phyloP scores from a whole-genome alignment of 2,113 vertebrate species.

The Austrofundulus limnaeus region DNA sequence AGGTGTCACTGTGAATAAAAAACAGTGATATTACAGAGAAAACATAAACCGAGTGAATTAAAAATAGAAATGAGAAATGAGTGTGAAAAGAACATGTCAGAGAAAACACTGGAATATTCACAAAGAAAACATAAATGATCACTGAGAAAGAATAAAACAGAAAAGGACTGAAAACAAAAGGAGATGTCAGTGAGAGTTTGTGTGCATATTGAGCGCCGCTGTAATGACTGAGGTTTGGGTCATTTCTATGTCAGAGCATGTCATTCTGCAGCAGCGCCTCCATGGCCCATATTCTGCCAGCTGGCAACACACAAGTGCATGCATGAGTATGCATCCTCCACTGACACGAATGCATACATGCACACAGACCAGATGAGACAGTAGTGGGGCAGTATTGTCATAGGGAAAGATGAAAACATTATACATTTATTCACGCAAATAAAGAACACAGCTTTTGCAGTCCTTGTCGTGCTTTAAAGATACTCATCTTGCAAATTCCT shows the following conservation, averaged over 20 bases:
- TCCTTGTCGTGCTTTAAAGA: not conserved
- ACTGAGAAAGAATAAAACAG: not conserved
- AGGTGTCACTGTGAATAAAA: conserved; percentile 8
- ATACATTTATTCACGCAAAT: conserved; percentile 26
- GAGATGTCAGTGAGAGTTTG: not conserved
- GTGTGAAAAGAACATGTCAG: conserved; percentile 14
- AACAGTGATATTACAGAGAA: conserved; percentile 6
- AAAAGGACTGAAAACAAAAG: not conserved
- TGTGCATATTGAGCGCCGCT: conserved; percentile 3
- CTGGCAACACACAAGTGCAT: conserved; percentile 60
- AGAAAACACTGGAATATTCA: conserved; percentile 3
- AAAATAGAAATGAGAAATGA: conserved; percentile 2
- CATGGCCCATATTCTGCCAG: conserved; percentile 76
- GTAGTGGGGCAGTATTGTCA: conserved; percentile 57
- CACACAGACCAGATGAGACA: conserved; percentile 67
- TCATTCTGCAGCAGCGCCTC: conserved; percentile 47
- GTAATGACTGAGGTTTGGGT: conserved; percentile 53
- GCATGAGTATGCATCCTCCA: conserved; percentile 51
- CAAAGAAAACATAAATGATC: conserved; percentile 16
- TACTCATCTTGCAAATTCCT: not conserved
- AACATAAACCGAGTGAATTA: not conserved
- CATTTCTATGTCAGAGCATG: conserved; percentile 54
- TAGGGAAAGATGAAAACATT: conserved; percentile 36
- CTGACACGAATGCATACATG: conserved; percentile 38
- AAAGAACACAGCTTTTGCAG: not conserved